Evolutionary conservation across 2,888 invertebrate species (phyloP).

Genomic region (Artemia sp.): DNA sequence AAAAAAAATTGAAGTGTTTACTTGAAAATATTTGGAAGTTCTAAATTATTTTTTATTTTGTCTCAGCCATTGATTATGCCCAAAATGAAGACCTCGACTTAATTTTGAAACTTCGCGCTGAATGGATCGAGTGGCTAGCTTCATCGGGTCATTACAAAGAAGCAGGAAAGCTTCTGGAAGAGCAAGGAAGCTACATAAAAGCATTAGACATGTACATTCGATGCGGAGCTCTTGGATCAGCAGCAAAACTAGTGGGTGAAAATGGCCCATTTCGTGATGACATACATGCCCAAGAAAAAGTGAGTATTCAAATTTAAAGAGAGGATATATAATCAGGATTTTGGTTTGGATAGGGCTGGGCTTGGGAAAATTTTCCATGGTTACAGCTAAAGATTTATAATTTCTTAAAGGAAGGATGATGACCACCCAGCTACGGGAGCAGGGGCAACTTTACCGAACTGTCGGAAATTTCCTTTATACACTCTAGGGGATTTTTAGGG

Average conservation of each 20-base stretch:
- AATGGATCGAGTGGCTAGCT: conserved; percentile 9
- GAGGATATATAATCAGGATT: no score
- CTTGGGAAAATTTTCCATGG: no score
- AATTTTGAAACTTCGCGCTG: neutral
- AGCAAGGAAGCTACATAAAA: neutral
- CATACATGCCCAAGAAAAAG: neutral
- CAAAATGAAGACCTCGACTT: neutral
- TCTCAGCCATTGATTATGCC: neutral
- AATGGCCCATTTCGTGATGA: neutral
- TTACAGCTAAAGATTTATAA: no score
- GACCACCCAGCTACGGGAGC: no score
- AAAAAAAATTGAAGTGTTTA: no score
- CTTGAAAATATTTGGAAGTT: no score
- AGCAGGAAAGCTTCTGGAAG: conserved; percentile 5
- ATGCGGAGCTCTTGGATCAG: conserved; percentile 13
- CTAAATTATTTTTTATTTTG: neutral
- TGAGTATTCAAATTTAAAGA: neutral
- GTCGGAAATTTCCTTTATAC: no score
- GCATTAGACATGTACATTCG: neutral
- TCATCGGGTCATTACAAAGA: neutral
- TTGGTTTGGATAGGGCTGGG: no score
- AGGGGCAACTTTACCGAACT: no score
- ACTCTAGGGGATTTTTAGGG: no score
- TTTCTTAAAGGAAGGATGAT: no score
- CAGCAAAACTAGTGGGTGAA: neutral